Evolutionary conservation across 1,140 invertebrate species (phyloP), one percentile per base, ranked within the genome.

Genomic region (Eubasilissa regina): DNA sequence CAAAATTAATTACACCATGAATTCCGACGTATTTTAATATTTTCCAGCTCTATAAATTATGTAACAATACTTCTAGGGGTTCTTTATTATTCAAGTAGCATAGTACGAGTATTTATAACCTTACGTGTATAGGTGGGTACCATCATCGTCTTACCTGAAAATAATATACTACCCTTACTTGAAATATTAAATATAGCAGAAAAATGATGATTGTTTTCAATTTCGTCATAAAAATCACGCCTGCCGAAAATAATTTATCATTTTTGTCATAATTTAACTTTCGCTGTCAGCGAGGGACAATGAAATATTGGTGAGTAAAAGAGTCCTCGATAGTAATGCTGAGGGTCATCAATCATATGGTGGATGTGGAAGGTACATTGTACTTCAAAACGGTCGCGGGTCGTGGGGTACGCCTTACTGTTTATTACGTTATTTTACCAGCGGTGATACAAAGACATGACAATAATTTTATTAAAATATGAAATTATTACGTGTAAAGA

Each of bases 281-380:
- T 45, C 68, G 55, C 75, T 80, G 79, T 77, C 79, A 76, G 47
- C 79, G 66, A 48, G 44, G 58, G 74, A 76, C 74, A 76, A 77
- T 73, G 75, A 77, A 80, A 80, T 77, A 73, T 77, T 72, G 75
- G 25, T 62, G 25, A 19, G 58, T 64, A 74, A 80, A 60, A 19
- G 48, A 75, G 19, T 44, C 25, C 78, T 80, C 78, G 48, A 68
- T 73, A 72, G 75, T 80, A 80, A 80, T 47, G 13, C 8, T n/a
- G n/a, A 56, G 58, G 56, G 58, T 13, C 25, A 62, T 62, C 58
- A 62, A 62, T 62, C 58, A 62, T 25, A 11, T 6, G 4, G 13
- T 19, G 58, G 13, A 62, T 51, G 48, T 51, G n/a, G 48, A 62
- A 62, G 9, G 17, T 17, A 25, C 25, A 13, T 25, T 62, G 21